phyloP scores from a whole-genome alignment of 2,797 vertebrate species.

The Pitangus sulphuratus region DNA sequence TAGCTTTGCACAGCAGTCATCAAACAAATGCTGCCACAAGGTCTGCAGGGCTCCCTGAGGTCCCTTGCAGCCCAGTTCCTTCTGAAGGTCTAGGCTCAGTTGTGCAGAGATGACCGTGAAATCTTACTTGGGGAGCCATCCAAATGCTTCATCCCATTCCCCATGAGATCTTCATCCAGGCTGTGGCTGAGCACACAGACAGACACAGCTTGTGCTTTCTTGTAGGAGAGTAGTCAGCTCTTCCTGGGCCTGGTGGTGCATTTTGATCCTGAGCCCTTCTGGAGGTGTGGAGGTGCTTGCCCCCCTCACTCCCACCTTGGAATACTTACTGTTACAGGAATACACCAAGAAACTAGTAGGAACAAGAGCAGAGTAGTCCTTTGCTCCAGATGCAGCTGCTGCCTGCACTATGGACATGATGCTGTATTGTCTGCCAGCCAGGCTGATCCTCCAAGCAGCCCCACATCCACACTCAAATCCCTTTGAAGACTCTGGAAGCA shows the following conservation, averaged over 20 bases:
- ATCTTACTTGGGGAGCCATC: neutral
- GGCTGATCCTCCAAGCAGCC: neutral
- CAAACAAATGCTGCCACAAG: neutral
- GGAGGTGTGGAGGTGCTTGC: neutral
- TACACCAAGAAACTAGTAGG: neutral
- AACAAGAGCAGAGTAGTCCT: neutral
- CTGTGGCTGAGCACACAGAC: fast-evolving
- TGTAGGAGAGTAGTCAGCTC: neutral
- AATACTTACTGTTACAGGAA: neutral
- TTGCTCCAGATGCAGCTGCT: neutral
- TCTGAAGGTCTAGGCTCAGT: neutral
- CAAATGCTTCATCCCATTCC: neutral
- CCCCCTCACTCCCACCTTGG: neutral
- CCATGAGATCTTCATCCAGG: neutral
- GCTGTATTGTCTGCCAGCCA: fast-evolving
- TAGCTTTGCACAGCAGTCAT: neutral
- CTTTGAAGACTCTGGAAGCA: neutral
- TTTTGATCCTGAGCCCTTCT: neutral
- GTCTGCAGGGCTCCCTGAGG: neutral
- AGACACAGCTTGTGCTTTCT: neutral
- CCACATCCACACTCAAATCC: fast-evolving
- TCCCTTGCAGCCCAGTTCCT: neutral
- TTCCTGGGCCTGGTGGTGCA: neutral
- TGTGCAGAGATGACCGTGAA: neutral
- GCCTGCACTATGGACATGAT: neutral